Base-by-base conservation (phyloP, 2,888 invertebrate genomes). In the Cremastobaeus sp. region DNA sequence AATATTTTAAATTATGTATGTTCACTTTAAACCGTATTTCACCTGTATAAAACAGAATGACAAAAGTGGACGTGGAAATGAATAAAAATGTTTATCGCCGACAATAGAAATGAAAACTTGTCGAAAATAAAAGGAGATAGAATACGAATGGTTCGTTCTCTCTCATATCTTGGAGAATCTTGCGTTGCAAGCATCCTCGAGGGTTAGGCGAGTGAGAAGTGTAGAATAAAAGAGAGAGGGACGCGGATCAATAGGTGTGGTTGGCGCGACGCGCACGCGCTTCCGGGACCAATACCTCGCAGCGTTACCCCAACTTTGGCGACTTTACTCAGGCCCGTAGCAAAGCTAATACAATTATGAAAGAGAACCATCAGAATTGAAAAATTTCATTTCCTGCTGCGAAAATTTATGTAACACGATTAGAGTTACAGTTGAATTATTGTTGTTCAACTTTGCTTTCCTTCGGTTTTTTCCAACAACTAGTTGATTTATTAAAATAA, bases 181-280 rank as follows among this genome's bases (percentile, higher is more conserved):
- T 83, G 84, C 84, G 82, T 83, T 81, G 81, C 78, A 81, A 68
- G 79, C 77, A 79, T 84, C 79, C 82, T 82, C 78, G 75, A 78
- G 45, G 70, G 72, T 60, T 60, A 62, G 25, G 21, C 35, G 50
- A 57, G 35, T 35, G 68, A 50, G 50, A 59, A 3, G 14, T 15
- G 30, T 3, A 2, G 20, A 8, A 12, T 2, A 35, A 54, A 55
- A 74, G 20, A 28, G 57, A 64, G 20, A 18, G 17, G 72, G 8
- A 17, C 45, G 74, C 76, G 82, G 85, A 85, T 85, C 85, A 83
- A 86, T 85, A 85, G 83, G 82, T 79, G 83, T 79, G 74, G 78
- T 77, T 77, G 71, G 76, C 76, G 55, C 12, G 30, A 70, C 37
- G 83, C 85, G 85, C 85, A 84, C 81, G 85, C 85, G 84, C 78